Evolutionary conservation across 2,888 invertebrate species (phyloP).

Genomic region (Meghimatium bilineatum): DNA sequence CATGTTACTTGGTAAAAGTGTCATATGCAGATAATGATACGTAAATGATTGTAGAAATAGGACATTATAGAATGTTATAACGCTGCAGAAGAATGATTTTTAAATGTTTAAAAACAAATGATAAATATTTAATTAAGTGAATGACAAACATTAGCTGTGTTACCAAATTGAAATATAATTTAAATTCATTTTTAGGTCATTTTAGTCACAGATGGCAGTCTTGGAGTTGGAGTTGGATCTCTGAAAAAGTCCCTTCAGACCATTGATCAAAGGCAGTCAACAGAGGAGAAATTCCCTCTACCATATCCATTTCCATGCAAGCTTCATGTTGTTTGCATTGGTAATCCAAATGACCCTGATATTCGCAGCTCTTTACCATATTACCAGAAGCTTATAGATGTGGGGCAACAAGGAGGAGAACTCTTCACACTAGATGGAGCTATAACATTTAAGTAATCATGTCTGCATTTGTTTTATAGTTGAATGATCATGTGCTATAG

Average conservation of each 20-base stretch:
- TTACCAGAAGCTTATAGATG: constrained; percentile 88
- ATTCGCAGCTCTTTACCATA: constrained; percentile 82
- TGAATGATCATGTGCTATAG: too few relatives aligned
- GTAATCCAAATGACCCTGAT: constrained; percentile 74
- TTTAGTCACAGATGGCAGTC: constrained; percentile 86
- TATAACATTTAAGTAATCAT: constrained; percentile 48
- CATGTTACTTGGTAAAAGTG: too few relatives aligned
- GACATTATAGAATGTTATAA: too few relatives aligned
- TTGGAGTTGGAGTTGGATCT: constrained; percentile 84
- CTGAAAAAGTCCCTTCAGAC: constrained; percentile 80
- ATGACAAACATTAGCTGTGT: too few relatives aligned
- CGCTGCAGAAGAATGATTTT: too few relatives aligned
- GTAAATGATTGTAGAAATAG: too few relatives aligned
- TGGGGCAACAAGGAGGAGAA: constrained; percentile 81
- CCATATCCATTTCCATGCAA: constrained; percentile 89
- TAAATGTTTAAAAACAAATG: too few relatives aligned
- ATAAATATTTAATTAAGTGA: too few relatives aligned
- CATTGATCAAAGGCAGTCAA: constrained; percentile 56
- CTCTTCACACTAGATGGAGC: constrained; percentile 74
- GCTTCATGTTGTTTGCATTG: constrained; percentile 81
- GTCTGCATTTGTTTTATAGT: background rate
- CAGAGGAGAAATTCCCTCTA: constrained; percentile 81
- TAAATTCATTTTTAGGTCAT: constrained; percentile 80
- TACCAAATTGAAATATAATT: too few relatives aligned
- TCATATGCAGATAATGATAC: too few relatives aligned